Conservation (phyloP, 2,888 invertebrate genomes). For the Mythimna loreyi region DNA sequence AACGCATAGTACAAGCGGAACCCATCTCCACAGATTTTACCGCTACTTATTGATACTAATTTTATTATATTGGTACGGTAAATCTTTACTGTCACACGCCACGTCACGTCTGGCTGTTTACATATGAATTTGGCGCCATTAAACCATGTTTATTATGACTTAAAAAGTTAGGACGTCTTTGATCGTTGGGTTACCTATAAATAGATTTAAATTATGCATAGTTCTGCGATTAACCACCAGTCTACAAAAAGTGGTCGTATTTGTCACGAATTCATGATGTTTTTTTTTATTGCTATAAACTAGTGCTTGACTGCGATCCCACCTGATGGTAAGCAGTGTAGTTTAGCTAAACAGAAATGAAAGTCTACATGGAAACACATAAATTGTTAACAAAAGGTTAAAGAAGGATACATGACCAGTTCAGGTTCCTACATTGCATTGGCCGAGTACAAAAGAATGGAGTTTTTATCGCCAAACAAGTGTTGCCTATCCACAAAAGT, state of each 20-base stretch:
- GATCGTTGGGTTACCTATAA: neutral
- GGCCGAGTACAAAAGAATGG: slow-evolving; percentile 15
- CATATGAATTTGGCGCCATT: slow-evolving; percentile 13
- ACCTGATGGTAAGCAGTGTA: no score
- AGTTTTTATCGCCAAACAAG: slow-evolving; percentile 28
- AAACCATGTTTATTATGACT: neutral
- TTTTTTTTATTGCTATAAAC: no score
- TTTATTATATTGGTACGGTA: slow-evolving; percentile 25
- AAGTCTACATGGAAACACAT: neutral
- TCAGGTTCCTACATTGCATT: slow-evolving; percentile 14
- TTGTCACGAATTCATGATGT: neutral
- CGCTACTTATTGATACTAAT: slow-evolving; percentile 30
- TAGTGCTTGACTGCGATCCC: neutral
- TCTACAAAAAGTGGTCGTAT: slow-evolving; percentile 8
- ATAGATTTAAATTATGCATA: slow-evolving; percentile 24
- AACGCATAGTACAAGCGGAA: no score
- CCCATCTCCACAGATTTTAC: slow-evolving; percentile 22
- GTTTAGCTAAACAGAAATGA: neutral
- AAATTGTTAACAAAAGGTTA: neutral
- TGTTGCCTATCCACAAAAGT: slow-evolving; percentile 18
- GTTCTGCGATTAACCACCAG: slow-evolving; percentile 12
- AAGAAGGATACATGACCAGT: slow-evolving; percentile 9
- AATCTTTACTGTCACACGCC: slow-evolving; percentile 16
- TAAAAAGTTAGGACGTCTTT: neutral
- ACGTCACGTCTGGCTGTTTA: slow-evolving; percentile 24